Evolutionary conservation across 2,888 invertebrate species (phyloP), one percentile per base, ranked within the genome.

Genomic region (Camptogramma bilineatum): DNA sequence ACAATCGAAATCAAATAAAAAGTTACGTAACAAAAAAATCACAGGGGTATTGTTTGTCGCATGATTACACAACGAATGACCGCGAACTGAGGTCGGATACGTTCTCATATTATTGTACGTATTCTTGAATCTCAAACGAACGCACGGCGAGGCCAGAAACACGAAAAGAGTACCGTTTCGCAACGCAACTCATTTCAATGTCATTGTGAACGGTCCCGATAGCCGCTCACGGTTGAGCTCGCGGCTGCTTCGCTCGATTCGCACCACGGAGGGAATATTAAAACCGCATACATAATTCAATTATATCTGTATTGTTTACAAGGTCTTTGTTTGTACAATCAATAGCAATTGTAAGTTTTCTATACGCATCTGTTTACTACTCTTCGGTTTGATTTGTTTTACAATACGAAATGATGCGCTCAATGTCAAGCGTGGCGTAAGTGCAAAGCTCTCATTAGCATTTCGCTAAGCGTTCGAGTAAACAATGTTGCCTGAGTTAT

Each of bases 41-140:
- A 79, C 77, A 82, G 77, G 84, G 78, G 85, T 85, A 91, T 90
- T 91, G 91, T 91, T 85, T 86, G 88, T 88, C 85, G 84, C 76
- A 71, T 72, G 77, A 82, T 92, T 91, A 90, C 91, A 86, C 90
- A 91, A 93, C 79, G 63, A 72, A 82, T 85, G 93, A 87, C 92
- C 93, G 91, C 90, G 88, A 91, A 90, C 83, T 77, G 80, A 91
- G 92, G 92, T 90, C 90, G 87, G 84, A 81, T 89, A 83, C 88
- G 90, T 90, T 91, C 92, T 91, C 91, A 89, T 91, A 90, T 91
- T 90, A 88, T 87, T 87, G 86, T 88, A 90, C 88, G 89, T 91
- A 91, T 91, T 91, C 91, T 91, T 91, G 90, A 87, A 90, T 91
- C 90, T 88, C 84, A 79, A 82, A 80, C 79, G 81, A 83, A 57